Evolutionary conservation across 1,140 invertebrate species (phyloP).

Genomic region (Brachionus rubens): DNA sequence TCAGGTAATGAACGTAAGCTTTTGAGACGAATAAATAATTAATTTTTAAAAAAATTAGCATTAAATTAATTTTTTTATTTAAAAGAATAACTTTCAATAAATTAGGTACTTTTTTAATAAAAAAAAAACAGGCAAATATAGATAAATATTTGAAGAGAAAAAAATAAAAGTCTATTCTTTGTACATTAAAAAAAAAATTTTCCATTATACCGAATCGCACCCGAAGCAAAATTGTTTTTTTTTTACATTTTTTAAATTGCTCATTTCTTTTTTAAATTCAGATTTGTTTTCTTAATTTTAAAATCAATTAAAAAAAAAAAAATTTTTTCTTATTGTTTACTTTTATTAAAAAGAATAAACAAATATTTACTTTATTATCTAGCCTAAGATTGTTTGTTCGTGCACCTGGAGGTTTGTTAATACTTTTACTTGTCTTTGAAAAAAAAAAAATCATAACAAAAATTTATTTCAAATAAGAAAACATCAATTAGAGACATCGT

Average conservation of each 20-base stretch:
- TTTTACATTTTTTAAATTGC: background rate
- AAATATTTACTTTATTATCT: conserved; percentile 20
- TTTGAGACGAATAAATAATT: too few species aligned
- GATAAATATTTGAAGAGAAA: background rate
- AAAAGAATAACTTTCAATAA: too few species aligned
- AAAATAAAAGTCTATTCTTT: background rate
- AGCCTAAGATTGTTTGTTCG: background rate
- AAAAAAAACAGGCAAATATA: background rate
- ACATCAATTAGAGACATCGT: background rate
- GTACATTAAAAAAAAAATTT: too few species aligned
- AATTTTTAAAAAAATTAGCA: too few species aligned
- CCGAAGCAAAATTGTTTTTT: too few species aligned
- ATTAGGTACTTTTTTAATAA: too few species aligned
- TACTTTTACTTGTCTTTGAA: background rate
- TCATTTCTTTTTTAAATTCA: conserved; percentile 23
- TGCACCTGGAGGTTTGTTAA: background rate
- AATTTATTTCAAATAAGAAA: background rate
- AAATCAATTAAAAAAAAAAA: background rate
- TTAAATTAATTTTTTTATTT: too few species aligned
- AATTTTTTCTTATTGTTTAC: too few species aligned
- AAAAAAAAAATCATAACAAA: too few species aligned
- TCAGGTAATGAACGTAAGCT: too few species aligned
- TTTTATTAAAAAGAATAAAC: background rate
- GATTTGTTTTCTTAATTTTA: background rate
- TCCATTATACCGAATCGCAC: background rate